Evolutionary conservation across 2,113 vertebrate genomes (phyloP).

Genomic region (Dipodomys ordii): DNA sequence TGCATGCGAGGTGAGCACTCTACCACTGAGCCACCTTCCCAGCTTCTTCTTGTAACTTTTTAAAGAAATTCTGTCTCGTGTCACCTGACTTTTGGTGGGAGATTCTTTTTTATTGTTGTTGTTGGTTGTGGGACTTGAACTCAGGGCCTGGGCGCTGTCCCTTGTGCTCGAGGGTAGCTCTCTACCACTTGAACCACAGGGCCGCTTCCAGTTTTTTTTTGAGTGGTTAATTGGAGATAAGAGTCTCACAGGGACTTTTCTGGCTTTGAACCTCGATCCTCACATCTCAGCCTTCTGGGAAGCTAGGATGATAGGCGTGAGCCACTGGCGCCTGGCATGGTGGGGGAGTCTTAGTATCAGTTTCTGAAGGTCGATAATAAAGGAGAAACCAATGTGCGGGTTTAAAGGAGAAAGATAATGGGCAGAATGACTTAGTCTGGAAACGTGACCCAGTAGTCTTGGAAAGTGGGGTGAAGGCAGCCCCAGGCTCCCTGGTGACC

Average conservation of each 20-base stretch:
- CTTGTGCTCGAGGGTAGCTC: no score
- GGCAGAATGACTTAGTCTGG: background rate
- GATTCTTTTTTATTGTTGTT: background rate
- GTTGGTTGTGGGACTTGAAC: no score
- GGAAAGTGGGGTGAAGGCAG: background rate
- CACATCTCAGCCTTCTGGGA: no score
- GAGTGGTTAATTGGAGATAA: no score
- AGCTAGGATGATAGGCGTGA: no score
- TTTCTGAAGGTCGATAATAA: background rate
- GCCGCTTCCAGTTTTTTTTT: no score
- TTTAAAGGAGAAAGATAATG: background rate
- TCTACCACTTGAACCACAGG: no score
- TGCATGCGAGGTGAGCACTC: no score
- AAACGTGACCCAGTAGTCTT: background rate
- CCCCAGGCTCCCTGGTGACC: background rate
- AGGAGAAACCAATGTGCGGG: conserved; percentile 35
- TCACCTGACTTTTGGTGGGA: background rate
- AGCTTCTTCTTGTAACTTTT: background rate
- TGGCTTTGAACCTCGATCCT: no score
- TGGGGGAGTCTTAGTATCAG: background rate
- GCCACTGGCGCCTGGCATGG: background rate
- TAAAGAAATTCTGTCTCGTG: conserved; percentile 19
- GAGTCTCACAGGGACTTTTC: no score
- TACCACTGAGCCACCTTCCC: no score
- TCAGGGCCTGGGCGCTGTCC: no score